Base-by-base conservation (phyloP, 2,113 vertebrate genomes). In the Propithecus coquereli region DNA sequence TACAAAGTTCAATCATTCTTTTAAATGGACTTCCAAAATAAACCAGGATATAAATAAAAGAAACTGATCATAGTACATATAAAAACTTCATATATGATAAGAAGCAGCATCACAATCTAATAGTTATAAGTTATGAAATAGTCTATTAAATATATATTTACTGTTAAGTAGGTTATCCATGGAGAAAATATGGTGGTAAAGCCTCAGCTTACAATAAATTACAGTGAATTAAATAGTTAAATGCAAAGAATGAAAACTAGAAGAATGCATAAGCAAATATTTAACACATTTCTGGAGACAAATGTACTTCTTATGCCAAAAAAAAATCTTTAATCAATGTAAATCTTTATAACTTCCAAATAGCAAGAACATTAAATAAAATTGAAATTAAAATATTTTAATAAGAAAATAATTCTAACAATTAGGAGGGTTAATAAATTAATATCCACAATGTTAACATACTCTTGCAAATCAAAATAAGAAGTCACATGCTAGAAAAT, bases 341-440 rank as follows among this genome's bases (percentile, higher is more conserved):
- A 77, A 79, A n/a, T 0, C 23, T 82, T 94, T 83, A 40, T 7
- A 54, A 23, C 54, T 63, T 91, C 17, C 50, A 70, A 63, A 52
- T 65, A 18, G 5, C 17, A 52, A 77, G 77, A 65, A n/a, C 66
- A 8, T 32, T 32, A 77, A 50, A 70, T 81, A 66, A 18, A n/a
- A 40, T 40, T 85, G 14, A 91, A 94, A 87, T 63, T 65, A 68
- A 91, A 87, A 77, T 86, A 74, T 86, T 74, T 82, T 63, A 70
- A 11, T 74, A 37, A 85, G 59, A 92, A 89, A 93, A 74, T 59
- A 68, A 37, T 86, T 90, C 23, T 82, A 76, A 90, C 2, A 68
- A 71, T 77, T 85, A 73, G 43, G 17, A 32, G 2, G 81, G 59
- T 81, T 95, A 82, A 76, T 68, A 74, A 54, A 40, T 80, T 86